phyloP scores from a whole-genome alignment of 1,140 invertebrate species.

The Calephelis nemesis region DNA sequence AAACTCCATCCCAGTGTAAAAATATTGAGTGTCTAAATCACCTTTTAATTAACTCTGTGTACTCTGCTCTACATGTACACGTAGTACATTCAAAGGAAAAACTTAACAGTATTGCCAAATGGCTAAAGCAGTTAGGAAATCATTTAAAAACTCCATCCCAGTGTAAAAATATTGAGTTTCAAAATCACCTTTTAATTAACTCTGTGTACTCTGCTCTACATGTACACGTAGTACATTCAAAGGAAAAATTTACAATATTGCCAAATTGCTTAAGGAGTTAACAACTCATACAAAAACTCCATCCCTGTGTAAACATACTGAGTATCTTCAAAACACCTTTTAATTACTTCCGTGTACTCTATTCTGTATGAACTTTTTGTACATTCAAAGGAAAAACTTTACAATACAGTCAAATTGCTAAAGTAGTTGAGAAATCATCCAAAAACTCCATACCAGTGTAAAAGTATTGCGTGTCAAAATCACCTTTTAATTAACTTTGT shows the following conservation, averaged over 20 bases:
- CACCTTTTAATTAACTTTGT: constrained; percentile 15
- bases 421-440: not conserved
- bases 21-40: too few relatives aligned
- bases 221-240: too few relatives aligned
- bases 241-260: too few relatives aligned
- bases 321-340: constrained; percentile 4
- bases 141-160: not conserved
- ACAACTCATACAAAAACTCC: too few relatives aligned
- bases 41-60: constrained; percentile 1
- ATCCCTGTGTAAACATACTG: too few relatives aligned
- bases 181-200: constrained; percentile 17
- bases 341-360: constrained; percentile 12
- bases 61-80: constrained; percentile 25
- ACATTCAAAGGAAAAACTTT: too few relatives aligned
- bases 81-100: too few relatives aligned
- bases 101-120: too few relatives aligned
- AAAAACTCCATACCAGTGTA: not conserved
- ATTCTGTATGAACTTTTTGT: constrained; percentile 24
- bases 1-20: not conserved
- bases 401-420: too few relatives aligned
- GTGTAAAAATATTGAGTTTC: constrained; percentile 7
- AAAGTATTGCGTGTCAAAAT: constrained; percentile 9
- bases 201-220: constrained; percentile 24
- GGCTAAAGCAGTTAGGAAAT: not conserved
- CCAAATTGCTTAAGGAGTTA: too few relatives aligned